Evolutionary conservation across 1,140 invertebrate species (phyloP), one percentile per base, ranked within the genome.

Genomic region (Heliconius hewitsoni): DNA sequence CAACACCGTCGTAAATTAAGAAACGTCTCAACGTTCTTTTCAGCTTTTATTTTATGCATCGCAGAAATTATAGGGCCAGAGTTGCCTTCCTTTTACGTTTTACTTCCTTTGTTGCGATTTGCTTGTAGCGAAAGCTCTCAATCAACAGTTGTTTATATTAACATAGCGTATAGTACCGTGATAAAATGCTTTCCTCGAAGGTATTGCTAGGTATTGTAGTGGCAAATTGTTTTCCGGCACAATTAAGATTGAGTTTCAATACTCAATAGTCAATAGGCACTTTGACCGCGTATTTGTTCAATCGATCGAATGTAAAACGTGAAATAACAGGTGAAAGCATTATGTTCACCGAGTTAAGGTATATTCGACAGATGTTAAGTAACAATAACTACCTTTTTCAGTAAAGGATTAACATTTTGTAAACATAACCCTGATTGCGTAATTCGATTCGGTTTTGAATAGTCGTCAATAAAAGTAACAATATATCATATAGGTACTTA

Each of bases 1-100:
- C 85, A 87, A 90, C 83, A 86, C 86, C 86, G 84, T 92, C 91
- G 85, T 93, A 93, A 93, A 92, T 91, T 90, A 92, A 89, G 85
- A 89, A 88, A 90, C 86, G 85, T 87, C 88, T 73, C 87, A 74
- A 81, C 83, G 84, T 84, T 88, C 86, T 87, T 92, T 89, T 87
- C 83, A 85, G 85, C 81, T 87, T 30, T 90, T 89, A 86, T 89
- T 91, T 91, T 89, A 88, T 87, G 84, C 84, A 86, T 84, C 76
- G 76, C 71, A 85, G 82, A 84, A 87, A 86, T 87, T 87, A 89
- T 78, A 66, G 74, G 60, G 76, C 71, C 57, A 46, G 76, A 82
- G 74, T 82, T 82, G 74, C 78, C 46, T 81, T 81, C 80, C 80
- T 76, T 73, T 73, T 52, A 71, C 50, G 50, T 70, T 74, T 76